Percentiles rank a stretch among this genome's conserved stretches.
Evolutionary conservation across 2,888 invertebrate species (phyloP).

Genomic region (Dicycla oo): DNA sequence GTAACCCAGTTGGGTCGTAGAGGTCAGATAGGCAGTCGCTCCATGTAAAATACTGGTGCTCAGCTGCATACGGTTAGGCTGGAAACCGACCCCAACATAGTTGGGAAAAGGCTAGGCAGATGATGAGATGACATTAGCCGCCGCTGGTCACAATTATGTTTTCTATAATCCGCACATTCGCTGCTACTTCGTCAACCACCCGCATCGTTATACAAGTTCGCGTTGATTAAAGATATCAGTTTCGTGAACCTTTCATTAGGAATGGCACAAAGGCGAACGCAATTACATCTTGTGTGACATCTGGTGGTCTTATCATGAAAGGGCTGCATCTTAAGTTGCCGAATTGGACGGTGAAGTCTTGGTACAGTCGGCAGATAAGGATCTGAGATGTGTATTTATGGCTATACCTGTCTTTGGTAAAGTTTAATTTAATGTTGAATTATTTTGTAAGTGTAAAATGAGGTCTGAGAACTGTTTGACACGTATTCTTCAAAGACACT

Average conservation of each 20-base stretch:
- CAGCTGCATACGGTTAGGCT: not conserved
- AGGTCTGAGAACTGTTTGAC: not conserved
- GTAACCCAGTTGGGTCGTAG: too few relatives aligned
- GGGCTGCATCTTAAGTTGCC: conserved; percentile 85
- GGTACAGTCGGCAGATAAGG: conserved; percentile 56
- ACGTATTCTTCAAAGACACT: not conserved
- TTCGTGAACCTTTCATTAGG: conserved; percentile 88
- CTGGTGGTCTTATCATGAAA: conserved; percentile 87
- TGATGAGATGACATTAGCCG: conserved; percentile 9
- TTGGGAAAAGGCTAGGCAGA: not conserved
- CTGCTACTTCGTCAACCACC: conserved; percentile 75
- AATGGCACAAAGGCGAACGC: conserved; percentile 85
- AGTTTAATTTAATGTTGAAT: conserved; percentile 32
- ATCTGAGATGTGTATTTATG: conserved; percentile 60
- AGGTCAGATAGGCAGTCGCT: not conserved
- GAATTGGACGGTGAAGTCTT: conserved; percentile 64
- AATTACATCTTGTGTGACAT: conserved; percentile 87
- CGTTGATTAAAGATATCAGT: conserved; percentile 90
- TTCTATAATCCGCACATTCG: conserved; percentile 33
- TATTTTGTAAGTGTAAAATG: conserved; percentile 29
- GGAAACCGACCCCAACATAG: not conserved
- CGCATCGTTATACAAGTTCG: conserved; percentile 85
- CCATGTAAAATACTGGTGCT: not conserved
- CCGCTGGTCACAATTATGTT: conserved; percentile 20
- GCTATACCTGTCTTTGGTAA: conserved; percentile 41